phyloP scores from a whole-genome alignment of 92 coral and sea anemone genomes.

The Epizoanthus fatuus region DNA sequence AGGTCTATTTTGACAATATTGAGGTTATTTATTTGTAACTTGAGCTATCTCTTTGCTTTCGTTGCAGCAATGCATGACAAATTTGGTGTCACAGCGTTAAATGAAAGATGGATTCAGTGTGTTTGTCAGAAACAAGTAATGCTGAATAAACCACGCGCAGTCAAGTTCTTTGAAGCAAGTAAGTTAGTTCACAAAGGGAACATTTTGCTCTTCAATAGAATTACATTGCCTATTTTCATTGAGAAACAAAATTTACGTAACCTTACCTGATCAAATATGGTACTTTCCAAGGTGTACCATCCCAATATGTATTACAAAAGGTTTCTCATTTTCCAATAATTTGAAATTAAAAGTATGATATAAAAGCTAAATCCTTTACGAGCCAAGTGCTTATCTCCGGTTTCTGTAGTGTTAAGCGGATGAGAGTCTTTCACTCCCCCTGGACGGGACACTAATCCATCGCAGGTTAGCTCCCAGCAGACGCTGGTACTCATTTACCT shows the following conservation, averaged over 20 bases:
- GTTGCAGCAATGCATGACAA: constrained; percentile 72
- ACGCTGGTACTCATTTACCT: no score
- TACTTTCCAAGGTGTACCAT: constrained; percentile 14
- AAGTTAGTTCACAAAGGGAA: constrained; percentile 68
- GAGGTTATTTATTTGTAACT: constrained; percentile 13
- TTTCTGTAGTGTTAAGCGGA: no score
- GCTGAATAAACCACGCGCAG: constrained; percentile 71
- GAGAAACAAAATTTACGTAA: constrained; percentile 19
- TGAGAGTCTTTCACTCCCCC: no score
- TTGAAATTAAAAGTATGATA: constrained; percentile 14
- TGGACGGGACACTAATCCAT: no score
- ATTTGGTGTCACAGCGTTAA: constrained; percentile 66
- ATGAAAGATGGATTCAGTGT: constrained; percentile 79
- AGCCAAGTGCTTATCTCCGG: not conserved
- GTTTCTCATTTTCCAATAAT: constrained; percentile 5
- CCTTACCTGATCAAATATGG: constrained; percentile 26
- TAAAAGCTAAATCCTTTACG: constrained; percentile 17
- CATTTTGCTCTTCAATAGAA: constrained; percentile 43
- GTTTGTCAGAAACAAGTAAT: constrained; percentile 65
- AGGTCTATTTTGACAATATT: constrained; percentile 7
- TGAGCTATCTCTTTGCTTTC: constrained; percentile 45
- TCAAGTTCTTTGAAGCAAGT: constrained; percentile 74
- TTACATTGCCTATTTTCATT: constrained; percentile 20
- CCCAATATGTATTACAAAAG: constrained; percentile 22
- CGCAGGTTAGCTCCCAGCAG: no score